Evolutionary conservation across 2,888 invertebrate genomes (phyloP).

Genomic region (Urechis unicinctus): DNA sequence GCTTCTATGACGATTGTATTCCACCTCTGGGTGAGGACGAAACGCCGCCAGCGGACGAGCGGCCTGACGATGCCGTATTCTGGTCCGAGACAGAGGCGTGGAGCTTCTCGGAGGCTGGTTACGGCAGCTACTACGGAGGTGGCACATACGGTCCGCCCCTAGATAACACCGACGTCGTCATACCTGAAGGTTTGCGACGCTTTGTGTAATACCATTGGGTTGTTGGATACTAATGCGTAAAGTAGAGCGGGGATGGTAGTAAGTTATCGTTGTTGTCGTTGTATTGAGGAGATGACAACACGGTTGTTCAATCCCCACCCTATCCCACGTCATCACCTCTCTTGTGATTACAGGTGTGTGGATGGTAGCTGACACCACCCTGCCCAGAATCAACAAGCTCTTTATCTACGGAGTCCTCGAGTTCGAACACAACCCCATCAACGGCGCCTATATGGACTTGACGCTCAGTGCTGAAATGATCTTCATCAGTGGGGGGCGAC

Average conservation of each 20-base stretch:
- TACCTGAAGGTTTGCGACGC: too few relatives aligned
- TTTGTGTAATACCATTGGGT: too few relatives aligned
- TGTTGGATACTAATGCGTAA: too few relatives aligned
- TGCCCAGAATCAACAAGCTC: conserved; percentile 8
- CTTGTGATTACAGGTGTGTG: conserved; percentile 22
- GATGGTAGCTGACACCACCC: conserved; percentile 25
- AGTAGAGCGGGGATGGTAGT: too few relatives aligned
- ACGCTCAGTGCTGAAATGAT: conserved; percentile 13
- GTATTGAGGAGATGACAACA: too few relatives aligned
- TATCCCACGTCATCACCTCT: too few relatives aligned
- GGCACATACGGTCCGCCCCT: background rate
- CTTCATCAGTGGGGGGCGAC: conserved; percentile 17
- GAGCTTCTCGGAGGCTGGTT: conserved; percentile 10
- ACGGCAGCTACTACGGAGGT: conserved; percentile 19
- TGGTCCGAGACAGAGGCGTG: conserved; percentile 16
- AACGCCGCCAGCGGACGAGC: conserved; percentile 14
- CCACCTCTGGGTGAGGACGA: conserved; percentile 25
- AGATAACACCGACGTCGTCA: background rate
- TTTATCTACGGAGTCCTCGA: conserved; percentile 35
- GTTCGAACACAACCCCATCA: background rate
- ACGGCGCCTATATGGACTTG: background rate
- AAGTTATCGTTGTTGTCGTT: too few relatives aligned
- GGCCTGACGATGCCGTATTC: conserved; percentile 11
- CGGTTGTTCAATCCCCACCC: too few relatives aligned
- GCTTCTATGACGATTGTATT: conserved; percentile 31